These are phyloP conservation scores for Axis porcinus DNA, from an alignment of 2,113 vertebrate species.

Conservation along the genomic window DNA sequence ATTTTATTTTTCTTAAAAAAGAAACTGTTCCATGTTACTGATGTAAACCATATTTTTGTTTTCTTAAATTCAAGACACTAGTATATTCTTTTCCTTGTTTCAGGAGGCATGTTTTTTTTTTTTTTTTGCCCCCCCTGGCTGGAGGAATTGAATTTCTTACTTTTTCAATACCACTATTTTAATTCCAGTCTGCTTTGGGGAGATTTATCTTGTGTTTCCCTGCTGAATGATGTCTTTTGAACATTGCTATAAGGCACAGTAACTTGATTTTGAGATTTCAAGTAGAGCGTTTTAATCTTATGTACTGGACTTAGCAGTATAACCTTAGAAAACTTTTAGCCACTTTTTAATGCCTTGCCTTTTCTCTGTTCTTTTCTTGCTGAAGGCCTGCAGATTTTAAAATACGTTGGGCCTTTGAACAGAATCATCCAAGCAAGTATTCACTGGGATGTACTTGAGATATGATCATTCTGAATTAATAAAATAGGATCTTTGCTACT, in stretches of 20 bases:
- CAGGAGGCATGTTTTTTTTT: background rate
- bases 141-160: background rate
- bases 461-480: background rate
- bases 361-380: background rate
- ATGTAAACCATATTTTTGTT: background rate
- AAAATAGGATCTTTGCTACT: background rate
- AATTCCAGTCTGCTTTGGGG: background rate
- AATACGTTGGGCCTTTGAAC: background rate
- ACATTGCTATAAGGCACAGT: background rate
- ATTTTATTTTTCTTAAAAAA: background rate
- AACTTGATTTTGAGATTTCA: slow-evolving; percentile 53
- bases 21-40: background rate
- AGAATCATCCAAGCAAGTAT: background rate
- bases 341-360: background rate
- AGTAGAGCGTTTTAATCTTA: background rate
- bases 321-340: background rate
- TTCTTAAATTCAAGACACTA: background rate
- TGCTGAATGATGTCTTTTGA: slow-evolving; percentile 30
- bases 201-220: slow-evolving; percentile 20
- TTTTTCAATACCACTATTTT: slow-evolving; percentile 6
- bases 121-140: fast-evolving
- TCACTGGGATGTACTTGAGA: background rate
- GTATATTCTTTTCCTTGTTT: background rate
- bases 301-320: background rate
- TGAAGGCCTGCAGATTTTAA: background rate